A percentile compares a stretch with the other conserved stretches of the same genome.
Conservation (phyloP, 2,797 vertebrate genomes). For the Cyprinodon diabolis region DNA sequence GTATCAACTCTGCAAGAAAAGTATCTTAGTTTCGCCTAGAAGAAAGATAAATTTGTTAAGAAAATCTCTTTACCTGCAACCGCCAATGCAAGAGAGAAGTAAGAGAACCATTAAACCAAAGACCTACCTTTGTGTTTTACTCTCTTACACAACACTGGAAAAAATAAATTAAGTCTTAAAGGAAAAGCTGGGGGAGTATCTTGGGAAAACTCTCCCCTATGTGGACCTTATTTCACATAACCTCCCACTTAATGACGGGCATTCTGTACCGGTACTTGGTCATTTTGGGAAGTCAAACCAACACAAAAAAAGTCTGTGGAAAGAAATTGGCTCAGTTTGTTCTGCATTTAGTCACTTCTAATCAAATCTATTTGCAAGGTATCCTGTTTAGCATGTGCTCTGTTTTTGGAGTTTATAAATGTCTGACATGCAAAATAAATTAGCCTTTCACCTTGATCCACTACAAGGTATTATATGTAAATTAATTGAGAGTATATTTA, state of each 20-base stretch:
- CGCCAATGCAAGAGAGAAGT: background rate
- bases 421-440: background rate
- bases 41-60: background rate
- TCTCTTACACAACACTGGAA: background rate
- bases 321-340: background rate
- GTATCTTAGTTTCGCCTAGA: background rate
- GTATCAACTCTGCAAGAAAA: conserved; percentile 12
- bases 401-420: background rate
- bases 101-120: conserved; percentile 2
- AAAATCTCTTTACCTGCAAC: background rate
- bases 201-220: conserved; percentile 6
- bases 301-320: conserved; percentile 32
- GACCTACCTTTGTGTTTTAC: background rate
- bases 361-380: background rate
- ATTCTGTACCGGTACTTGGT: background rate
- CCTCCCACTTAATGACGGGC: background rate
- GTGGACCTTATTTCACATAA: conserved; percentile 16
- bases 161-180: background rate
- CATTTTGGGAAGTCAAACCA: conserved; percentile 6
- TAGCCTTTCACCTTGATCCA: background rate
- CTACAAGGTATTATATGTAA: background rate
- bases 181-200: conserved; percentile 3
- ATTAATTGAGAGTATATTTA: background rate
- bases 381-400: background rate
- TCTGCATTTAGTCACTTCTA: background rate